Base-by-base conservation (phyloP, 2,797 vertebrate species). In the Hydrophis major region DNA sequence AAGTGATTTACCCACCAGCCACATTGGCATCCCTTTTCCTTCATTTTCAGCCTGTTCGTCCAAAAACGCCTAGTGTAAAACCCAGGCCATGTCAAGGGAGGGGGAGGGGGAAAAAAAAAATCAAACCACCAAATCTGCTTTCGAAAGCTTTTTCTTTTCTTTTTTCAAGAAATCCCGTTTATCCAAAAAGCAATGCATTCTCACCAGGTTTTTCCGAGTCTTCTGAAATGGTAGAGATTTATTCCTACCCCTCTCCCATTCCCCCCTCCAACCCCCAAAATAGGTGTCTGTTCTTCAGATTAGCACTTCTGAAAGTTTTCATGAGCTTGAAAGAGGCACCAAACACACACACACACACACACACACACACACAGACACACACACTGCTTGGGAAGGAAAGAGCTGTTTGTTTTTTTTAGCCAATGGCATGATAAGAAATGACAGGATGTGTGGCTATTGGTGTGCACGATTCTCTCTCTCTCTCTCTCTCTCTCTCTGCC, bases 41-140 rank as follows among this genome's bases (percentile, higher is more conserved):
- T 63, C 32, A 95, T 95, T 61, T 57, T 94, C 92, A 95, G 86
- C 93, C 90, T 95, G 92, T 92, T 97, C 96, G 96, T 95, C 96
- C 97, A 96, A 63, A 96, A 94, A 50, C 94, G 95, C 96, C 97
- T 97, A 97, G 97, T 97, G 97, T 96, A 78, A 37, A 78, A 42
- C 18, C 18, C 16, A 78, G 69, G 69, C 6, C 69, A 74, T 37
- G 16, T 66, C 28, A 25, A 20, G 3, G 3, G 92, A 28, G 28
- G 3, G 47, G 53, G 13, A 5, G 91, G 32, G 32, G 50, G 37
- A 2, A 32, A 32, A 42, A 1, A 8, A 8, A 8, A 3, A 55
- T 90, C 69, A 91, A 94, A 90, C 89, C 90, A 89, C 90, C 92
- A 92, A 59, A 66, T 0, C 0, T 93, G 4, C 4, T 63, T n/a